Evolutionary conservation across 2,113 vertebrate genomes (phyloP).

Genomic region (Chlorodrepanis virens): DNA sequence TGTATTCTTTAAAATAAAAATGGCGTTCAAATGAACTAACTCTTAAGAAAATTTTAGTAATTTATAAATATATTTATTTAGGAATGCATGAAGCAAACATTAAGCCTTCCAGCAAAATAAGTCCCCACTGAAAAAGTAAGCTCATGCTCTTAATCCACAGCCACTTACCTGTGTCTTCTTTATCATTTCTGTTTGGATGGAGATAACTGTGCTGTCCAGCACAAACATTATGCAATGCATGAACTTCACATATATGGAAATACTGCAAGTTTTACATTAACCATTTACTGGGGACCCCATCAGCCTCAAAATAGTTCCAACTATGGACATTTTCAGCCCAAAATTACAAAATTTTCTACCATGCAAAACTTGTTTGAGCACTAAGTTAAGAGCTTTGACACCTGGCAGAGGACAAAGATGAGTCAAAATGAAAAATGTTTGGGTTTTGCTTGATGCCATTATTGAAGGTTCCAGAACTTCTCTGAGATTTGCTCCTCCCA

Average conservation of each 20-base stretch:
- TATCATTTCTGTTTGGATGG: not conserved
- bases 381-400: not conserved
- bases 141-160: not conserved
- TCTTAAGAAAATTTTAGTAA: not conserved
- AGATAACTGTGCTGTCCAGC: not conserved
- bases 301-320: not conserved
- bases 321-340: not conserved
- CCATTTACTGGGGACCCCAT: not conserved
- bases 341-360: not conserved
- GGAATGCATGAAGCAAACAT: not conserved
- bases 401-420: not conserved
- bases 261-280: not conserved
- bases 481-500: not conserved
- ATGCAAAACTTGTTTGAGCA: not conserved
- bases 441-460: not conserved
- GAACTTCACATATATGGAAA: not conserved
- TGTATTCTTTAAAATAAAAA: not conserved
- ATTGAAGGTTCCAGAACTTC: not conserved
- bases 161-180: not conserved
- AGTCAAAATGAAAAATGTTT: not conserved
- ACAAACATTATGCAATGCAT: not conserved
- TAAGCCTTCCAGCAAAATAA: not conserved
- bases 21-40: not conserved
- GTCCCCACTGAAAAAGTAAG: not conserved
- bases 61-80: not conserved